phyloP scores from a whole-genome alignment of 2,888 invertebrate genomes.

The Glyphotaelius pellucidus region DNA sequence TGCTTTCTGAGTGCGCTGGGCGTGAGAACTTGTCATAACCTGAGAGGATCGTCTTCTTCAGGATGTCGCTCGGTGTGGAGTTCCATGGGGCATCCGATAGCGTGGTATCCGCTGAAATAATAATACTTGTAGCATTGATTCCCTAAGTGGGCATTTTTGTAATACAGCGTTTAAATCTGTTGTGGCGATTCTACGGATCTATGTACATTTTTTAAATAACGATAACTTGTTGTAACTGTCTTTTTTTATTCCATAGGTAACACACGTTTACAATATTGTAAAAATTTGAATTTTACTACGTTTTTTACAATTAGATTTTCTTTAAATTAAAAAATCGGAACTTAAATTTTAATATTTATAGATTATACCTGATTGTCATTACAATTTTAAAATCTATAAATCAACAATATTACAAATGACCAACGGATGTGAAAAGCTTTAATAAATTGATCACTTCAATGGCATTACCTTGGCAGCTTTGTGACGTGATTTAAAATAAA shows the following conservation, averaged over 20 bases:
- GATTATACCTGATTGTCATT: no score
- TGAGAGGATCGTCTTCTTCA: constrained; percentile 72
- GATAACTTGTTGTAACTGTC: no score
- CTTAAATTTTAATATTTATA: no score
- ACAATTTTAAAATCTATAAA: background rate
- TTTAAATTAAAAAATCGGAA: no score
- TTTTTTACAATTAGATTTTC: no score
- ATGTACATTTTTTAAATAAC: no score
- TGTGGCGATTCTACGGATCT: no score
- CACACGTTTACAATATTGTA: no score
- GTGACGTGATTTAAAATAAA: background rate
- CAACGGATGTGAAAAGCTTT: background rate
- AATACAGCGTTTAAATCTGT: no score
- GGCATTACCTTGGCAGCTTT: background rate
- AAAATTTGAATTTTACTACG: no score
- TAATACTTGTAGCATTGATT: background rate
- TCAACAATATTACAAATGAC: background rate
- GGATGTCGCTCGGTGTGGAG: constrained; percentile 69
- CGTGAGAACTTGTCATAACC: constrained; percentile 72
- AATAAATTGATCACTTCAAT: background rate
- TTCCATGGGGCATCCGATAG: constrained; percentile 70
- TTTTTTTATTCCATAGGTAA: no score
- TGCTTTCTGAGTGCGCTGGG: constrained; percentile 73
- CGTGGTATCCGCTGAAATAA: background rate
- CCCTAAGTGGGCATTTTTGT: no score